Base-by-base conservation (phyloP, 2,113 vertebrate species). In the Microtus oregoni region DNA sequence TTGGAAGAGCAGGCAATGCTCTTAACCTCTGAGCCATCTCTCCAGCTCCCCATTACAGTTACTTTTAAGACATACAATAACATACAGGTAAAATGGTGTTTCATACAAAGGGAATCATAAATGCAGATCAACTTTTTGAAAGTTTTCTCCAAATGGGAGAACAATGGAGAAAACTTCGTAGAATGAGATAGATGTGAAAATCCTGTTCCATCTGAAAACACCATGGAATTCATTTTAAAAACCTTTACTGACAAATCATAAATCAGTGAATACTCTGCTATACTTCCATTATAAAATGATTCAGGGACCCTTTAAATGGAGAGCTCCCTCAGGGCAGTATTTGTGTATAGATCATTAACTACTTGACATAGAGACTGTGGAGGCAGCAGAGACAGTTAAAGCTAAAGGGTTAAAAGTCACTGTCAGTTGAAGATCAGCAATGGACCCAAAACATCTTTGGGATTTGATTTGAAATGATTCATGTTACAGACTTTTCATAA, bases 291-390 rank as follows among this genome's bases (percentile, higher is more conserved):
- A 96, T 75, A 90, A 96, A 96, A 92, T 95, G 90, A 97, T 90
- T 92, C 95, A 92, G 89, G 95, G 79, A 47, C 85, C 95, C 95
- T 96, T 97, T 97, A 97, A 94, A 94, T 94, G 55, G 90, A 96
- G 67, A 92, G 85, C 38, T 78, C 94, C 97, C 93, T 96, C 85
- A 96, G 95, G 96, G 95, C 93, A 67, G 88, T 97, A 95, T 97
- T 97, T 98, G 97, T 97, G 97, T 98, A 97, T 97, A 97, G 97
- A 96, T 97, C 97, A 97, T 97, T 98, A 97, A 94, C 94, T 96
- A 97, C 93, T 95, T 97, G 97, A 97, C 97, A 92, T 87, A 75
- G 87, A 96, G 72, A 44, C 93, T 78, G 44, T 94, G 79, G 87
- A 92, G 61, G 72, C 77, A 87, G 79, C 70, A 86, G n/a, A 92